These are phyloP conservation scores for Cotesia typhae DNA, from an alignment of 1,140 invertebrate genomes.

Conservation along the genomic window DNA sequence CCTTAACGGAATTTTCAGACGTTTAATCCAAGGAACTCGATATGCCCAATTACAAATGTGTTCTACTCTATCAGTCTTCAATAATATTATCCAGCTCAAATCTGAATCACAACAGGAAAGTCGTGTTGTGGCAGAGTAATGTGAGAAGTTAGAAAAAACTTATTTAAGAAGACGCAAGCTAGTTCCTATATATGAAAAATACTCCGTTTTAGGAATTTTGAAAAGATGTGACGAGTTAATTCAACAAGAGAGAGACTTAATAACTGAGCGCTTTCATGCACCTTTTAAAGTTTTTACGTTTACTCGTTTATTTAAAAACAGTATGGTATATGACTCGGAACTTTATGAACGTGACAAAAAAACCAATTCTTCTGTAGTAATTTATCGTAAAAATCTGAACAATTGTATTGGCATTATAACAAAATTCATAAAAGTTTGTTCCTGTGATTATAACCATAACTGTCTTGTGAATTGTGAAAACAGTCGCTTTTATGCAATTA, in stretches of 20 bases:
- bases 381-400: too few relatives aligned
- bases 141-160: background rate
- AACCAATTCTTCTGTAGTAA: background rate
- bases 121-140: background rate
- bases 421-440: too few relatives aligned
- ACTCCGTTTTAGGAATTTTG: too few relatives aligned
- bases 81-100: background rate
- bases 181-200: too few relatives aligned
- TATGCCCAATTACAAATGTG: constrained; percentile 32
- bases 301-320: background rate
- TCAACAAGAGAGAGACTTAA: background rate
- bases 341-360: background rate
- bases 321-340: background rate
- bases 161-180: background rate
- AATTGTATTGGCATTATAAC: too few relatives aligned
- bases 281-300: too few relatives aligned
- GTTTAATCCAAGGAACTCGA: constrained; percentile 38
- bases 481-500: too few relatives aligned
- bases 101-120: background rate
- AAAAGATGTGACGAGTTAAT: too few relatives aligned
- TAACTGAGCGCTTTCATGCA: background rate
- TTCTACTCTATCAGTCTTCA: constrained; percentile 1
- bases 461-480: too few relatives aligned
- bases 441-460: too few relatives aligned
- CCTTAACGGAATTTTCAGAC: constrained; percentile 38